Conservation (phyloP, 2,888 invertebrate species). For the Ptilodon capucinus region DNA sequence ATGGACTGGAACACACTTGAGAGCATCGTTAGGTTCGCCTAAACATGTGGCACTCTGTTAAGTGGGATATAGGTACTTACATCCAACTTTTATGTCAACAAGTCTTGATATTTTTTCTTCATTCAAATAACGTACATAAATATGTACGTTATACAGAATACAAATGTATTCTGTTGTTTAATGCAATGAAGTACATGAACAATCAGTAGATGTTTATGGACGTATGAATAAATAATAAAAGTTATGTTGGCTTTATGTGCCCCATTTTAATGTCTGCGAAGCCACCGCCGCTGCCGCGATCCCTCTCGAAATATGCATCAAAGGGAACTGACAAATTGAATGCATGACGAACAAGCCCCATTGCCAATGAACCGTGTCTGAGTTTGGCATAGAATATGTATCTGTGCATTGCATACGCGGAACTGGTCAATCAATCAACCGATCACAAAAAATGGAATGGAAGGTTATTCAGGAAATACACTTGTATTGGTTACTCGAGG, state of each 20-base stretch:
- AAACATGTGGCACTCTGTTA: too few species aligned
- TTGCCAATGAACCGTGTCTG: slow-evolving; percentile 34
- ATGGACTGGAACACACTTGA: too few species aligned
- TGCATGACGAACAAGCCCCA: slow-evolving; percentile 35
- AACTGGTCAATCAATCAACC: slow-evolving; percentile 6
- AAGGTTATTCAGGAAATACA: neutral
- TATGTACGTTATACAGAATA: too few species aligned
- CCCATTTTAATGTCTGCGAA: slow-evolving; percentile 29
- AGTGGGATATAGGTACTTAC: too few species aligned
- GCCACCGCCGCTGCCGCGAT: slow-evolving; percentile 22
- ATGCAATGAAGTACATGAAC: too few species aligned
- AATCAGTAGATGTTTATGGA: too few species aligned
- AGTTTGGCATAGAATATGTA: slow-evolving; percentile 3
- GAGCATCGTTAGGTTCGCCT: too few species aligned
- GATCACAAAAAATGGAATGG: slow-evolving; percentile 4
- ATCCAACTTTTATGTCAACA: too few species aligned
- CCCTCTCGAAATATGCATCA: slow-evolving; percentile 52
- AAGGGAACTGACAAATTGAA: slow-evolving; percentile 44
- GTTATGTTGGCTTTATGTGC: neutral
- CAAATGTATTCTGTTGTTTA: too few species aligned
- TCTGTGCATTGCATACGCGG: slow-evolving; percentile 2
- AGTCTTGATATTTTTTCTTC: too few species aligned
- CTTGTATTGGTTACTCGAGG: too few species aligned
- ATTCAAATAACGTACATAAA: too few species aligned
- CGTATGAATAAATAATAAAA: neutral